These are phyloP conservation scores for Centropristis striata DNA, from an alignment of 2,113 vertebrate genomes.

Conservation along the genomic window DNA sequence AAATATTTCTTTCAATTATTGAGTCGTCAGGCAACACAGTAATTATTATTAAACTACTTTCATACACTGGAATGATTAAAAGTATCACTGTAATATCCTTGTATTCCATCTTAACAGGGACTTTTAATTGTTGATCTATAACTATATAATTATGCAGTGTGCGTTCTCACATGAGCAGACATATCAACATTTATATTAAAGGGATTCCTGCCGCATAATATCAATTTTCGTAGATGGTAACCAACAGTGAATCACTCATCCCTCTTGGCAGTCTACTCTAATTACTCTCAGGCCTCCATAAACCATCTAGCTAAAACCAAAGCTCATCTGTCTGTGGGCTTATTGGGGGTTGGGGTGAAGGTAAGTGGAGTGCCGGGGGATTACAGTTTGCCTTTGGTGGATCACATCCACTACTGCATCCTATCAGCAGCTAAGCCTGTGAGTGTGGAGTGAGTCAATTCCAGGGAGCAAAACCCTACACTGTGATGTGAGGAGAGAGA, in stretches of 20 bases:
- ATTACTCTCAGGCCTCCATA: constrained; percentile 59
- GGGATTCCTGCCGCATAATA: constrained; percentile 36
- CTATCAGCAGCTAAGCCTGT: constrained; percentile 62
- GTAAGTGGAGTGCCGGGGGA: constrained; percentile 58
- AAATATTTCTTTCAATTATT: constrained; percentile 35
- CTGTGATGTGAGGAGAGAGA: constrained; percentile 10
- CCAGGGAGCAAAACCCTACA: constrained; percentile 45
- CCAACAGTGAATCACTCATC: constrained; percentile 46
- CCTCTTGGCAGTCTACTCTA: constrained; percentile 49
- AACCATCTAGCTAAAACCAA: constrained; percentile 58
- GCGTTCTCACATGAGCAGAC: constrained; percentile 11
- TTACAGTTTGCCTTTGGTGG: constrained; percentile 66
- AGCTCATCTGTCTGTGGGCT: constrained; percentile 69
- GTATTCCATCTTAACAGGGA: neutral
- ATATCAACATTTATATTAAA: constrained; percentile 1
- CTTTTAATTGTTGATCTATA: neutral
- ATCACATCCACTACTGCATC: constrained; percentile 63
- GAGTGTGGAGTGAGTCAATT: constrained; percentile 58
- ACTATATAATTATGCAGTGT: neutral
- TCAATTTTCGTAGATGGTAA: constrained; percentile 27
- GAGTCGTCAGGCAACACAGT: constrained; percentile 36
- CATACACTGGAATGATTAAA: constrained; percentile 30
- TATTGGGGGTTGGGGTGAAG: constrained; percentile 49
- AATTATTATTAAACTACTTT: constrained; percentile 45
- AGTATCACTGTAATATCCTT: constrained; percentile 3